Conservation (phyloP, 2,113 vertebrate species). For the Mugil cephalus region DNA sequence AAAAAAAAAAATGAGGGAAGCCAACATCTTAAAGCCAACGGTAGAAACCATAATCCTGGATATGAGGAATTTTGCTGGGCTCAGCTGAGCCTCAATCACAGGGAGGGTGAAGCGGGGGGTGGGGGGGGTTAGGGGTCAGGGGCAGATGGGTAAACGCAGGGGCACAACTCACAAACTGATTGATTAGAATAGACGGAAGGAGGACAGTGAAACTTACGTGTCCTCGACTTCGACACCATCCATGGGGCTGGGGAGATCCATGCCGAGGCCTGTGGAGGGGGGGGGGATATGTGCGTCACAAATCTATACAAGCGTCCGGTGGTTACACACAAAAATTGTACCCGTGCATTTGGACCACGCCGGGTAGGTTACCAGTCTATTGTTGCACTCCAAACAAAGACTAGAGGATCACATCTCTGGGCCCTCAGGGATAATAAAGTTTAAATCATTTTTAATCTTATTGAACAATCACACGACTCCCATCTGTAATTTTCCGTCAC, state of each 20-base stretch:
- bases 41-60: constrained; percentile 59
- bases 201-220: constrained; percentile 82
- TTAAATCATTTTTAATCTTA: too few relatives aligned
- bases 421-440: too few relatives aligned
- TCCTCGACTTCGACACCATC: constrained; percentile 83
- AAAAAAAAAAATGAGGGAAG: constrained; percentile 13
- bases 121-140: background rate
- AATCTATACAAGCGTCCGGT: background rate
- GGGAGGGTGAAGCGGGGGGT: background rate
- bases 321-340: background rate
- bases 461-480: too few relatives aligned
- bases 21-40: constrained; percentile 37
- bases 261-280: constrained; percentile 84
- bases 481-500: too few relatives aligned
- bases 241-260: constrained; percentile 87
- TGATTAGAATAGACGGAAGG: constrained; percentile 51
- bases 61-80: constrained; percentile 40
- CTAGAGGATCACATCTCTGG: too few relatives aligned
- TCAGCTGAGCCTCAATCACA: constrained; percentile 21
- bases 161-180: constrained; percentile 11
- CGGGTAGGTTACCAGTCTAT: background rate
- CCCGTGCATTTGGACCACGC: too few relatives aligned
- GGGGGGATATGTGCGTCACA: constrained; percentile 2
- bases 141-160: background rate
- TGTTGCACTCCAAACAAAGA: background rate